These are phyloP conservation scores for Palythoa heliodiscus DNA, from an alignment of 92 coral and sea anemone genomes.

Conservation along the genomic window DNA sequence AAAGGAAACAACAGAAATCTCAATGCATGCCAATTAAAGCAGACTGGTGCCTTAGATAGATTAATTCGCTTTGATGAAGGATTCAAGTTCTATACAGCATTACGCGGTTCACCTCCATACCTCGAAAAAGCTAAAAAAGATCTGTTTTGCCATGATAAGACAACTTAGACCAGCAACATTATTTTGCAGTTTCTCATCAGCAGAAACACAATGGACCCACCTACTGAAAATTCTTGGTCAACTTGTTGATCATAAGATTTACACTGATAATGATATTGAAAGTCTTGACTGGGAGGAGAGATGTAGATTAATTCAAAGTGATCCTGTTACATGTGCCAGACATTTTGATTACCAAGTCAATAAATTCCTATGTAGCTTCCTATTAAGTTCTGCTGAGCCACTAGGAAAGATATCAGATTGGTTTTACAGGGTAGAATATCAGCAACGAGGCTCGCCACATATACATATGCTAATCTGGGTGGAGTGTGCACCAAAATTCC, in stretches of 20 bases:
- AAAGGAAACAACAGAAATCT: constrained; percentile 44
- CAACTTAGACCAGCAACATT: constrained; percentile 63
- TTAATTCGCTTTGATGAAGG: constrained; percentile 61
- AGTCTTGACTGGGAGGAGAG: constrained; percentile 64
- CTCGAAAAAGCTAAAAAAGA: no score
- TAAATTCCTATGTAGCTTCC: constrained; percentile 61
- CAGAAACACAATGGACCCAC: constrained; percentile 43
- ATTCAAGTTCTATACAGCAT: constrained; percentile 53
- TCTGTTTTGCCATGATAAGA: constrained; percentile 38
- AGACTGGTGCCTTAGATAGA: constrained; percentile 60
- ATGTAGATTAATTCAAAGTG: constrained; percentile 10
- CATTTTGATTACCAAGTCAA: constrained; percentile 33
- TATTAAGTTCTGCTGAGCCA: constrained; percentile 50
- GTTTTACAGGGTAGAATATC: constrained; percentile 47
- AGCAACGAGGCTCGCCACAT: constrained; percentile 55
- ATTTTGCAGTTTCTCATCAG: constrained; percentile 59
- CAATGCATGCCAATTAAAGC: constrained; percentile 67
- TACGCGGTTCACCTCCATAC: constrained; percentile 65
- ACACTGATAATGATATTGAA: constrained; percentile 56
- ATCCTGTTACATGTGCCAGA: no score
- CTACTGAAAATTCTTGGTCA: constrained; percentile 36
- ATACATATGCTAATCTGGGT: constrained; percentile 47
- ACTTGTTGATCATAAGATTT: constrained; percentile 58
- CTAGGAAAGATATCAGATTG: no score
- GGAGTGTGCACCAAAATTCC: constrained; percentile 37